A percentile compares a stretch with the other conserved stretches of the same genome.
phyloP scores from a whole-genome alignment of 1,140 invertebrate species.

The Papilio aristodemus region DNA sequence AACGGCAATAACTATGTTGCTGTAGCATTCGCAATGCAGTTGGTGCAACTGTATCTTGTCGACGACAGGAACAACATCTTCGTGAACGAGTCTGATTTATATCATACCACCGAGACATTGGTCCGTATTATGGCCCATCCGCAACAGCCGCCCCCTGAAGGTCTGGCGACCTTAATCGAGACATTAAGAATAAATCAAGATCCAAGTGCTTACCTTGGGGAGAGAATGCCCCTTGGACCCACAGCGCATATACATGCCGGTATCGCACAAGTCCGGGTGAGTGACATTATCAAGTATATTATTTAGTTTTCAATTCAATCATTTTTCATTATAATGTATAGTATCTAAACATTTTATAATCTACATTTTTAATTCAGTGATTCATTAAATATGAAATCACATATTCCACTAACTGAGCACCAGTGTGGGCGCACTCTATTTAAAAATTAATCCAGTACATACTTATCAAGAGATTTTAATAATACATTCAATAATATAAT shows the following conservation, averaged over 20 bases:
- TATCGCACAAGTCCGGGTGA: constrained; percentile 88
- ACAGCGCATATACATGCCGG: constrained; percentile 96
- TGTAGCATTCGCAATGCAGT: constrained; percentile 93
- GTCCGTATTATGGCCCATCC: constrained; percentile 87
- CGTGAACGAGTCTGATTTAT: constrained; percentile 91
- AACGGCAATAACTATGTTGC: constrained; percentile 91
- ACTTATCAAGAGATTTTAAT: neutral
- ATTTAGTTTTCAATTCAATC: neutral
- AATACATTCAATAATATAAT: too few relatives aligned
- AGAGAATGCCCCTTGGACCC: constrained; percentile 86
- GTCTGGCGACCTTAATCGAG: constrained; percentile 88
- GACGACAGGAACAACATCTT: constrained; percentile 90
- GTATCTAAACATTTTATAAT: too few relatives aligned
- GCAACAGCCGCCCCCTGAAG: constrained; percentile 88
- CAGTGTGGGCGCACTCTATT: too few relatives aligned
- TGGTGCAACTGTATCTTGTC: constrained; percentile 93
- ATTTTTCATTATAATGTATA: neutral
- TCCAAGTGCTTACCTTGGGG: constrained; percentile 83
- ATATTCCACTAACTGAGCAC: too few relatives aligned
- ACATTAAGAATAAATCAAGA: constrained; percentile 87
- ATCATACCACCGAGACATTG: constrained; percentile 91
- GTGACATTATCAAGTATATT: constrained; percentile 42
- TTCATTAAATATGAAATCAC: too few relatives aligned
- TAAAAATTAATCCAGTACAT: too few relatives aligned
- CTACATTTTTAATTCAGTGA: too few relatives aligned